Conservation (phyloP, 2,888 invertebrate genomes). For the Vanessa cardui region DNA sequence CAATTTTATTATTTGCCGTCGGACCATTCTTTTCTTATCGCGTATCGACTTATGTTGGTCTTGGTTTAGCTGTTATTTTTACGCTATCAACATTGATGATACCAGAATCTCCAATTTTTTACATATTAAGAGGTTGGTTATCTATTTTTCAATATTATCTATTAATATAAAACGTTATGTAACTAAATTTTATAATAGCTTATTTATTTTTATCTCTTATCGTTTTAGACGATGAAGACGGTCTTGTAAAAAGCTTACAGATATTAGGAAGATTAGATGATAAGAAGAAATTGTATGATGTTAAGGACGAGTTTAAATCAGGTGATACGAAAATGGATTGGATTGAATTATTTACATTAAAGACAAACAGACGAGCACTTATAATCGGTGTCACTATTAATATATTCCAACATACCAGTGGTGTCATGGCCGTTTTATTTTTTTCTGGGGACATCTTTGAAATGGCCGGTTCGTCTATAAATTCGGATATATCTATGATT, state of each 20-base stretch:
- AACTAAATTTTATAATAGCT: no score
- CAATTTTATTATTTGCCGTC: constrained; percentile 45
- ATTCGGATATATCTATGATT: constrained; percentile 30
- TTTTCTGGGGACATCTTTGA: constrained; percentile 38
- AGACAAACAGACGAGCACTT: constrained; percentile 54
- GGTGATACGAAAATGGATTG: constrained; percentile 42
- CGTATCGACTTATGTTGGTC: constrained; percentile 45
- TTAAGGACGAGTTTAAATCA: constrained; percentile 41
- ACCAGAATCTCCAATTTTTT: constrained; percentile 56
- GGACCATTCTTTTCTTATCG: constrained; percentile 50
- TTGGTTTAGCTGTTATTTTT: constrained; percentile 41
- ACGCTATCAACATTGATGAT: constrained; percentile 43
- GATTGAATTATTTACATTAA: constrained; percentile 51
- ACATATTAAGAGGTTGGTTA: constrained; percentile 49
- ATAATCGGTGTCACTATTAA: constrained; percentile 49
- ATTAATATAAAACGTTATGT: no score
- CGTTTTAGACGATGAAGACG: constrained; percentile 48
- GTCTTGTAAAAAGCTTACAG: constrained; percentile 45
- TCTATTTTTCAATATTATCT: not conserved
- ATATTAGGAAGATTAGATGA: constrained; percentile 53
- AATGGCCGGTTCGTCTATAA: constrained; percentile 33
- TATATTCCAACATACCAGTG: constrained; percentile 42
- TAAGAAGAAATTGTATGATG: constrained; percentile 43
- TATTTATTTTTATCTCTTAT: not conserved
- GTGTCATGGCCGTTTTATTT: constrained; percentile 30